Conservation (phyloP, 2,113 vertebrate genomes). For the Phyllostomus hastatus region DNA sequence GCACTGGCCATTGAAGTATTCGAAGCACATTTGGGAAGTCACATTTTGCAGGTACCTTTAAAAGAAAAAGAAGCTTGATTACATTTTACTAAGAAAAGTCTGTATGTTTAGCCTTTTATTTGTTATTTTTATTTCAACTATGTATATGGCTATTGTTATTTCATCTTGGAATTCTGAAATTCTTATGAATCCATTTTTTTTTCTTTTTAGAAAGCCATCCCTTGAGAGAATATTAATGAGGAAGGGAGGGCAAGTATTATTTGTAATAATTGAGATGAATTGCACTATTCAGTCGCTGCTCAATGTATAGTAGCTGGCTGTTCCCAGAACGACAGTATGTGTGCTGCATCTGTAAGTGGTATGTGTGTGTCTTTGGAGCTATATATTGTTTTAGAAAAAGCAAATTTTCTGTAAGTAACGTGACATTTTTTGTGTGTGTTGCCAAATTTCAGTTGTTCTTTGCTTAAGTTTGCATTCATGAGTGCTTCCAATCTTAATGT, state of each 20-base stretch:
- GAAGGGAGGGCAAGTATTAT: conserved; percentile 75
- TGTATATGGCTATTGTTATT: conserved; percentile 49
- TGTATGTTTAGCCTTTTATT: conserved; percentile 7
- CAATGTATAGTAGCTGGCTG: conserved; percentile 67
- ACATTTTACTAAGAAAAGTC: conserved; percentile 58
- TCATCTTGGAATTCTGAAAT: conserved; percentile 34
- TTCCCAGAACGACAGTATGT: conserved; percentile 42
- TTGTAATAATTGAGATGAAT: conserved; percentile 70
- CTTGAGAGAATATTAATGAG: conserved; percentile 73
- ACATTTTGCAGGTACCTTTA: conserved; percentile 96
- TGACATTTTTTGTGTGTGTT: conserved; percentile 52
- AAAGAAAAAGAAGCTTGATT: conserved; percentile 50
- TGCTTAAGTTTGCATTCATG: conserved; percentile 55
- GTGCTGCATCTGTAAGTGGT: conserved; percentile 54
- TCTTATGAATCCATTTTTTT: conserved; percentile 60
- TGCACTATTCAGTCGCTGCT: conserved; percentile 55
- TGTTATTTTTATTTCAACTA: conserved; percentile 12
- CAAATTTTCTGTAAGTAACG: conserved; percentile 63
- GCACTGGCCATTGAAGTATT: conserved; percentile 94
- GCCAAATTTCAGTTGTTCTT: conserved; percentile 19
- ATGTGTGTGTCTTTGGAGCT: conserved; percentile 48
- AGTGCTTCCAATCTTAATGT: conserved; percentile 20
- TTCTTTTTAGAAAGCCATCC: conserved; percentile 73
- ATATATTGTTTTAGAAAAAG: conserved; percentile 47
- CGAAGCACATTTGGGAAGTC: conserved; percentile 98